These are phyloP conservation scores for Heteromyza rotundicornis DNA, from an alignment of 2,888 invertebrate genomes.

Conservation along the genomic window DNA sequence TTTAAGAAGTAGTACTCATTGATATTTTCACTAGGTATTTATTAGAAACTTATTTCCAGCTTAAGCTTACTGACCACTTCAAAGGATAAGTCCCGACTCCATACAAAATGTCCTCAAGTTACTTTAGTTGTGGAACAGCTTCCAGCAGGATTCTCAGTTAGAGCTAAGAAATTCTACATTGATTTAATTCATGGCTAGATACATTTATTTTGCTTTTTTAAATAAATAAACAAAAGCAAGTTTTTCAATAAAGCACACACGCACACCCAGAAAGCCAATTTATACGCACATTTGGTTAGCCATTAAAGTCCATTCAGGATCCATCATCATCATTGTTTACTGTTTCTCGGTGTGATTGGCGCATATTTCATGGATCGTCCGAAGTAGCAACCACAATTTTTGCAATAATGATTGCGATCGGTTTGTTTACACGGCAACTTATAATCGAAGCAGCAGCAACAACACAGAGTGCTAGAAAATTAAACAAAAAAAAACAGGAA, in stretches of 20 bases:
- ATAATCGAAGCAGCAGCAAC: conserved; percentile 54
- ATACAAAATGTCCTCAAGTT: too few relatives aligned
- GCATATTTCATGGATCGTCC: conserved; percentile 53
- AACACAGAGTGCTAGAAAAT: conserved; percentile 46
- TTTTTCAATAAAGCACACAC: background rate
- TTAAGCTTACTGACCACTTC: too few relatives aligned
- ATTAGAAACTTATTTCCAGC: too few relatives aligned
- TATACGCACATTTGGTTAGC: background rate
- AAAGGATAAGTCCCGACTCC: too few relatives aligned
- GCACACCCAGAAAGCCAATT: background rate
- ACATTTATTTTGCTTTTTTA: background rate
- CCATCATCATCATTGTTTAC: conserved; percentile 8
- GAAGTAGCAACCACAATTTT: conserved; percentile 59
- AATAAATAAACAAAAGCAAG: background rate
- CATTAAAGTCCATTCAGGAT: background rate
- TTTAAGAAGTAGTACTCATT: too few relatives aligned
- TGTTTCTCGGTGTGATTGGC: conserved; percentile 39
- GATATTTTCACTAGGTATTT: too few relatives aligned
- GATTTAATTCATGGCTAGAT: too few relatives aligned
- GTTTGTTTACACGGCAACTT: conserved; percentile 53
- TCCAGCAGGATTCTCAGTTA: too few relatives aligned
- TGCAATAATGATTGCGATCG: conserved; percentile 59
- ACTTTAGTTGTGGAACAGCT: too few relatives aligned
- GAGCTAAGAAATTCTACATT: too few relatives aligned
- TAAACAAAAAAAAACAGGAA: background rate